Evolutionary conservation across 2,113 vertebrate species (phyloP).

Genomic region (Saguinus imperator): DNA sequence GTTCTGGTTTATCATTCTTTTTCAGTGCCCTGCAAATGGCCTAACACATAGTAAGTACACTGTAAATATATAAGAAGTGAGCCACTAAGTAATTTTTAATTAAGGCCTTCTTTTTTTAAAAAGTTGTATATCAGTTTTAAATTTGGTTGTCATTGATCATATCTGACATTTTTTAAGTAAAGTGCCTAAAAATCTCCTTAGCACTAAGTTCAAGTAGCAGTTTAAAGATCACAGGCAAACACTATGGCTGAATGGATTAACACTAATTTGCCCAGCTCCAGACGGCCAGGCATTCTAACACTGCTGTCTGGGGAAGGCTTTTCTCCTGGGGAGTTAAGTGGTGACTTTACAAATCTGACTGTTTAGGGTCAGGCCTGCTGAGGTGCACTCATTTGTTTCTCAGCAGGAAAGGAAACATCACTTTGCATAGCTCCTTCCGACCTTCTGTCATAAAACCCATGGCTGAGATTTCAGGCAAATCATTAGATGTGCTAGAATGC

Average conservation of each 20-base stretch:
- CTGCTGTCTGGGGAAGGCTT: background rate
- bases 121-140: background rate
- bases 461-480: slow-evolving; percentile 13
- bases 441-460: background rate
- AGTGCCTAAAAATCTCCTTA: background rate
- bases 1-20: background rate
- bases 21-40: background rate
- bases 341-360: slow-evolving; percentile 48
- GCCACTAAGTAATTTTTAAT: slow-evolving; percentile 22
- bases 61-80: background rate
- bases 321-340: slow-evolving; percentile 56
- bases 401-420: slow-evolving; percentile 67
- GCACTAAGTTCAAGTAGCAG: background rate
- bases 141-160: background rate
- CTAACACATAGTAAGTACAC: background rate
- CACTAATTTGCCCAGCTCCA: background rate
- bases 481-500: background rate
- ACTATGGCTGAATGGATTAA: background rate
- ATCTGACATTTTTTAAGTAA: slow-evolving; percentile 1
- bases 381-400: slow-evolving; percentile 61
- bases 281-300: background rate
- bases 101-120: background rate
- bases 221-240: background rate
- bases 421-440: slow-evolving; percentile 42
- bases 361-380: slow-evolving; percentile 48